phyloP scores from a whole-genome alignment of 2,797 vertebrate species.

The Eutrigla gurnardus region DNA sequence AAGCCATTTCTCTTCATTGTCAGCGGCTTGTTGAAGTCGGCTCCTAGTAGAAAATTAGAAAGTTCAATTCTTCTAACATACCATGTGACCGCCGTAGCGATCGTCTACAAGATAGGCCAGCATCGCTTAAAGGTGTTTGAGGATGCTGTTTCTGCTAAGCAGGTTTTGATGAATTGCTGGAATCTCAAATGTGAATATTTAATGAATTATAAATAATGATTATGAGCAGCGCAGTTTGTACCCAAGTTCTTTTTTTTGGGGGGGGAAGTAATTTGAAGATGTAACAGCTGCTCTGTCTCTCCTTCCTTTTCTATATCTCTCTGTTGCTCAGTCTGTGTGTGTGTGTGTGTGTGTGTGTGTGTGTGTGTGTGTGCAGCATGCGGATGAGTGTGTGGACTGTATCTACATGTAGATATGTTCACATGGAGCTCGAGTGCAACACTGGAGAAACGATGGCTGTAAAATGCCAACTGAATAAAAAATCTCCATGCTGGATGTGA shows the following conservation, averaged over 20 bases:
- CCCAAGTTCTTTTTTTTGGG: constrained; percentile 52
- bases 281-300: constrained; percentile 67
- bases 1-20: constrained; percentile 31
- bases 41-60: constrained; percentile 17
- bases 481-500: constrained; percentile 38
- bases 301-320: constrained; percentile 43
- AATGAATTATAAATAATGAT: constrained; percentile 61
- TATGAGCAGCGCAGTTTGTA: constrained; percentile 42
- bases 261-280: constrained; percentile 58
- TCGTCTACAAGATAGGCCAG: background rate
- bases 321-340: constrained; percentile 39
- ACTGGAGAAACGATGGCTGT: constrained; percentile 15
- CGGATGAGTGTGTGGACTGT: constrained; percentile 1
- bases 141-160: constrained; percentile 34
- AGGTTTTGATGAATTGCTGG: constrained; percentile 49
- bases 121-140: constrained; percentile 47
- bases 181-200: constrained; percentile 60
- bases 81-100: background rate
- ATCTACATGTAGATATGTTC: constrained; percentile 29
- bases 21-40: constrained; percentile 9
- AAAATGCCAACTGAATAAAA: constrained; percentile 30
- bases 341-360: background rate
- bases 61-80: background rate
- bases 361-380: constrained; percentile 22
- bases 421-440: constrained; percentile 18